These are phyloP conservation scores for Lithophane ornitopus DNA, from an alignment of 2,888 invertebrate species.

Conservation along the genomic window DNA sequence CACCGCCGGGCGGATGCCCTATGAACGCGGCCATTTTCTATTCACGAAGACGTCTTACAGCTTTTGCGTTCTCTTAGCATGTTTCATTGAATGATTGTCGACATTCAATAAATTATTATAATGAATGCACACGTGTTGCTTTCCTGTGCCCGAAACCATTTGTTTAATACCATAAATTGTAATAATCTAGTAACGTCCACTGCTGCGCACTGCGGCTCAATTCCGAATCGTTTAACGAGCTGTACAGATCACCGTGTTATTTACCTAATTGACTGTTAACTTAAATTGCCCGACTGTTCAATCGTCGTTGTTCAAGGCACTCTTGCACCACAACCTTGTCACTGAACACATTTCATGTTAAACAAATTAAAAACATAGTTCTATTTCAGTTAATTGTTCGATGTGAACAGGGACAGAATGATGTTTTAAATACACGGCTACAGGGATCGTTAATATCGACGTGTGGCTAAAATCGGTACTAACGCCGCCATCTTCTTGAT, in stretches of 20 bases:
- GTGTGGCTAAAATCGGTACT: too few species aligned
- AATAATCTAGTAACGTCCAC: background rate
- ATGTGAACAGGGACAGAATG: background rate
- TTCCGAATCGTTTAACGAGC: background rate
- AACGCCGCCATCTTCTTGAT: background rate
- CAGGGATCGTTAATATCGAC: too few species aligned
- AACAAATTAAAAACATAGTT: background rate
- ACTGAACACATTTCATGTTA: background rate
- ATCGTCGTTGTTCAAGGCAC: background rate
- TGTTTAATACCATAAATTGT: background rate
- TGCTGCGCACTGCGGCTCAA: too few species aligned
- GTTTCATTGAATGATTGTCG: background rate
- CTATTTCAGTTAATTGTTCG: background rate
- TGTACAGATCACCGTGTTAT: too few species aligned
- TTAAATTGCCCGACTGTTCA: background rate
- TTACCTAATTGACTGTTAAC: background rate
- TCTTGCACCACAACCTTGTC: too few species aligned
- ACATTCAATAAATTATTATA: background rate
- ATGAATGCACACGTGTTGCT: background rate
- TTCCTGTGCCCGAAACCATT: conserved; percentile 5
- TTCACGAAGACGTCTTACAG: background rate
- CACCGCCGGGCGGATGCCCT: background rate
- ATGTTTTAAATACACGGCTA: background rate
- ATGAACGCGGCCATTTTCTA: background rate
- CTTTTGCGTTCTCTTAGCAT: too few species aligned